phyloP scores from a whole-genome alignment of 2,113 vertebrate genomes.

The Amphiprion ocellaris region DNA sequence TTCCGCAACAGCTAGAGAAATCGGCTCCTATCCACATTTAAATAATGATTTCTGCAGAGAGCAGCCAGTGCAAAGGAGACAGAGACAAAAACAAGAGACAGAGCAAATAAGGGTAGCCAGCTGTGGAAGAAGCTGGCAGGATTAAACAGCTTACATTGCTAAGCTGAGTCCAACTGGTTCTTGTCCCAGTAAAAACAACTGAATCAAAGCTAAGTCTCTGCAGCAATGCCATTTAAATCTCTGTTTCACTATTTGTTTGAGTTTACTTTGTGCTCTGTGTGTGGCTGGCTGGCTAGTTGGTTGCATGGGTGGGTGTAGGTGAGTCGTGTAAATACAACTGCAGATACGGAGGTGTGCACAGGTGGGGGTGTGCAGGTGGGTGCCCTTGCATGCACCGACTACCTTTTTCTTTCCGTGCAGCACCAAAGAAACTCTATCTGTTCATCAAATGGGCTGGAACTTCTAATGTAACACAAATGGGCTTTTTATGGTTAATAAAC shows the following conservation, averaged over 20 bases:
- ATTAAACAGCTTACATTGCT: constrained; percentile 60
- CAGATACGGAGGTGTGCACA: constrained; percentile 28
- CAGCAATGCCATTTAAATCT: constrained; percentile 23
- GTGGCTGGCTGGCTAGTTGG: constrained; percentile 1
- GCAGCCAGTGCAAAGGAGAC: neutral
- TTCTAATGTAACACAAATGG: neutral
- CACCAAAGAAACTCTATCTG: neutral
- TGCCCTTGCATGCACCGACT: neutral
- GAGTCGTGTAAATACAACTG: constrained; percentile 16
- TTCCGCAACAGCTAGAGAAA: constrained; percentile 20
- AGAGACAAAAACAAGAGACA: constrained; percentile 13
- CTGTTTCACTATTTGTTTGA: constrained; percentile 29
- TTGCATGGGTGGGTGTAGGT: constrained; percentile 33
- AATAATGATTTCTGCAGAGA: constrained; percentile 3
- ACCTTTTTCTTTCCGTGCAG: constrained; percentile 6
- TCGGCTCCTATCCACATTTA: neutral
- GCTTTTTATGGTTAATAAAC: neutral
- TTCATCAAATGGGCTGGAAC: too few relatives aligned
- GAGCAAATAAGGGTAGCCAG: constrained; percentile 52
- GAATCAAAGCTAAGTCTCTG: constrained; percentile 51
- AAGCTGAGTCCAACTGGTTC: constrained; percentile 64
- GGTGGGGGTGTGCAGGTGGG: constrained; percentile 32
- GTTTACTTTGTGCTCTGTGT: constrained; percentile 41
- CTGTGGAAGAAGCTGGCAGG: constrained; percentile 52
- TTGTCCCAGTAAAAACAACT: constrained; percentile 44